Base-by-base conservation (phyloP, 2,113 vertebrate species). In the Symphodus melops region DNA sequence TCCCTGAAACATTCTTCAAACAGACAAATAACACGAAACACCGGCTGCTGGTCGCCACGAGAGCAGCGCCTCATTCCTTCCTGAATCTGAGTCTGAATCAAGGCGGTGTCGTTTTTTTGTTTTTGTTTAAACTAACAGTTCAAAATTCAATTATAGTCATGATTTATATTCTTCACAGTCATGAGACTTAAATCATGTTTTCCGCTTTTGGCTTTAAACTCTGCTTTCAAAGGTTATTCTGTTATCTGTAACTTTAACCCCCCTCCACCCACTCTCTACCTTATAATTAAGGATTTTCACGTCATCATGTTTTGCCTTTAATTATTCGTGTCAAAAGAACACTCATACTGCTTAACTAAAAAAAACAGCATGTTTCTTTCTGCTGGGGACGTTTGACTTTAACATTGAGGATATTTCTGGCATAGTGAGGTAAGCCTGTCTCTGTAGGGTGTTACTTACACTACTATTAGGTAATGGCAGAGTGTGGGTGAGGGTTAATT, bases 401-500 rank as follows among this genome's bases (percentile, higher is more conserved):
- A 33, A 19, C 36, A 1, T 11, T 23, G 39, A 36, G 16, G 72
- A 28, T 42, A 61, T 73, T 68, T 78, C 44, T 25, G 78, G 59
- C 65, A 28, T 16, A 13, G 57, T 74, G 85, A 84, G 54, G 72
- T 75, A 25, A 79, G 52, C 53, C 17, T 63, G 41, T 39, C 37
- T 73, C 42, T 70, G 25, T 17, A 74, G 67, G 66, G 75, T 59
- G 68, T 59, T 65, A 72, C 68, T 67, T 73, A 39, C 36, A 44
- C 23, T 53, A 73, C 54, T n/a, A 75, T 84, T 70, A 70, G 55
- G 72, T 81, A 66, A 80, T 66, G 53, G 49, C 14, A 79, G 49
- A 68, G 71, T 64, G 54, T 58, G 39, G 67, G 49, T 68, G 68
- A 55, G 23, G 11, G 56, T 82, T 90, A 86, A 85, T 87, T 90